phyloP scores from a whole-genome alignment of 1,140 invertebrate species.

The Cherax destructor region DNA sequence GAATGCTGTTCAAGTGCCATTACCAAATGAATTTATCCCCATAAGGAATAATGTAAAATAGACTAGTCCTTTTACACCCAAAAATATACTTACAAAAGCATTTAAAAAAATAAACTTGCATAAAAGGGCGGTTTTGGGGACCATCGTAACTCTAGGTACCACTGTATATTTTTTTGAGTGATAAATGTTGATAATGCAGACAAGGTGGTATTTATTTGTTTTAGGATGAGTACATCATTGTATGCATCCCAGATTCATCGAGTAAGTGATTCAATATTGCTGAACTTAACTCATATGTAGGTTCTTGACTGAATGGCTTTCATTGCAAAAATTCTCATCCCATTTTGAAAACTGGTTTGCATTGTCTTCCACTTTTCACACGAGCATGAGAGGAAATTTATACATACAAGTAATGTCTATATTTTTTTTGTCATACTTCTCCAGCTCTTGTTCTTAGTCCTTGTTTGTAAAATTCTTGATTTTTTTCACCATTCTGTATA shows the following conservation, averaged over 20 bases:
- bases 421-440: not conserved
- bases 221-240: not conserved
- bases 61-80: no score
- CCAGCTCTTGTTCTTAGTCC: not conserved
- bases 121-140: no score
- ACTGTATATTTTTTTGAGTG: no score
- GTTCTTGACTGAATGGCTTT: not conserved
- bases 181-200: no score
- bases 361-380: not conserved
- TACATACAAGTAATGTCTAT: not conserved
- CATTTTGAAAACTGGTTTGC: not conserved
- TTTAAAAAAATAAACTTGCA: no score
- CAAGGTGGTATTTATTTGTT: not conserved
- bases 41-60: no score
- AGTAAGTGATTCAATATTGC: not conserved
- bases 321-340: not conserved
- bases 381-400: not conserved
- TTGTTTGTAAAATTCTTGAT: no score
- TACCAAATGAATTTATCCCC: no score
- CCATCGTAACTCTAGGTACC: no score
- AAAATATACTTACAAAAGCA: no score
- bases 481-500: no score
- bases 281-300: not conserved
- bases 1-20: no score
- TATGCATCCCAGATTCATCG: not conserved